phyloP scores from a whole-genome alignment of 2,888 invertebrate genomes.

The Chesias legatella region DNA sequence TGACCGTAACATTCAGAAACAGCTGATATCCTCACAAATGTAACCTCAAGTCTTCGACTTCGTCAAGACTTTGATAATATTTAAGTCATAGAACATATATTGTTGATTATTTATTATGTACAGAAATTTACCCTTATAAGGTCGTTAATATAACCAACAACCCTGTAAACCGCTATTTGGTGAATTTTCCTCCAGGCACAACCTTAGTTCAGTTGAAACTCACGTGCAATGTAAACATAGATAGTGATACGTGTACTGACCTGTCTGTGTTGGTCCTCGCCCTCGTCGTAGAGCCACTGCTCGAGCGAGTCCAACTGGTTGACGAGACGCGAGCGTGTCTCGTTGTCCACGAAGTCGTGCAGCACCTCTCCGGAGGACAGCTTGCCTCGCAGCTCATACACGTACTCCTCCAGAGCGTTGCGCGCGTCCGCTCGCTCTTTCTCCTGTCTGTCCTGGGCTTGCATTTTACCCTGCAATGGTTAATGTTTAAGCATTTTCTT shows the following conservation, averaged over 20 bases:
- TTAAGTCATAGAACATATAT: no score
- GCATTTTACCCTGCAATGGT: slow-evolving; percentile 84
- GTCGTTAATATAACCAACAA: no score
- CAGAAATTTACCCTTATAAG: no score
- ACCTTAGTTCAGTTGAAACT: neutral
- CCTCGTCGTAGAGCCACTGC: slow-evolving; percentile 97
- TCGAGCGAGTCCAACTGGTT: slow-evolving; percentile 90
- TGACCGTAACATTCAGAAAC: no score
- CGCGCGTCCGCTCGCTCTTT: slow-evolving; percentile 97
- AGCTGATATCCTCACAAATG: no score
- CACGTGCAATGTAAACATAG: slow-evolving; percentile 46
- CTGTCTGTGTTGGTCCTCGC: slow-evolving; percentile 91
- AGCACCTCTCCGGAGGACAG: slow-evolving; percentile 88
- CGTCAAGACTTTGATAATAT: no score
- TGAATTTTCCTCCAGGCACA: no score
- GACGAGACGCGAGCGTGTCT: slow-evolving; percentile 83
- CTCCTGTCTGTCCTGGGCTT: slow-evolving; percentile 93
- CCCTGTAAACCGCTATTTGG: no score
- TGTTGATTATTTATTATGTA: no score
- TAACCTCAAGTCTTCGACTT: no score
- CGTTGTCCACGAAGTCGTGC: slow-evolving; percentile 87
- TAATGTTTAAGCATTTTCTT: no score
- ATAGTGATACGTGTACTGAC: slow-evolving; percentile 28
- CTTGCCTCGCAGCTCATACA: slow-evolving; percentile 97
- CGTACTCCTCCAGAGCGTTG: slow-evolving; percentile 98